Conservation (phyloP, 2,113 vertebrate genomes). For the Anoura caudifer region DNA sequence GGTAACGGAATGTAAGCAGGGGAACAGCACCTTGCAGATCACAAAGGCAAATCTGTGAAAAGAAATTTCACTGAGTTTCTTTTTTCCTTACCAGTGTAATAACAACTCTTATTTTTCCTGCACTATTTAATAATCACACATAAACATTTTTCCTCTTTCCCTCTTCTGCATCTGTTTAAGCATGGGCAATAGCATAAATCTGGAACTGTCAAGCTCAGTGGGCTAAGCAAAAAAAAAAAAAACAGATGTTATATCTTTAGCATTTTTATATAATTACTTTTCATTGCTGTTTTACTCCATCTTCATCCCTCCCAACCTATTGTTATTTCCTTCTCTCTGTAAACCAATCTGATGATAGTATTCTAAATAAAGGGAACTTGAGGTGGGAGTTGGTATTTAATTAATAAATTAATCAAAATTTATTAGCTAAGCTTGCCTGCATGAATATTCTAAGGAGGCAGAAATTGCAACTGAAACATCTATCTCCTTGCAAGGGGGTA, state of each 20-base stretch:
- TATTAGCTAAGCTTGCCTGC: constrained; percentile 79
- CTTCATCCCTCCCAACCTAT: constrained; percentile 69
- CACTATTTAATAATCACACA: constrained; percentile 82
- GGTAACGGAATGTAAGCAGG: constrained; percentile 86
- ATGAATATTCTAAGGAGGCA: constrained; percentile 48
- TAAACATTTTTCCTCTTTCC: constrained; percentile 77
- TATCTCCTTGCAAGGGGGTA: constrained; percentile 75
- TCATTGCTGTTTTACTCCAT: constrained; percentile 81
- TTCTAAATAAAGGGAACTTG: constrained; percentile 52
- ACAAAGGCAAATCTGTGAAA: constrained; percentile 86
- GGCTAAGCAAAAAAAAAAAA: constrained; percentile 80
- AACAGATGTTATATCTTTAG: constrained; percentile 85
- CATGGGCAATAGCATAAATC: constrained; percentile 75
- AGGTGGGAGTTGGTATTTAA: constrained; percentile 76
- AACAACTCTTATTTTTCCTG: constrained; percentile 82
- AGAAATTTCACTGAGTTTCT: constrained; percentile 84
- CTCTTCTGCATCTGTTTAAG: constrained; percentile 79
- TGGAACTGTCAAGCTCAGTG: constrained; percentile 78
- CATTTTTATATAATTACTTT: constrained; percentile 89
- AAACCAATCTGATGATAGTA: constrained; percentile 67
- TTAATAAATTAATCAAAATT: constrained; percentile 80
- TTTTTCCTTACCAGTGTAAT: constrained; percentile 81
- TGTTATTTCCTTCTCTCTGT: constrained; percentile 65
- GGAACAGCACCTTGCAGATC: constrained; percentile 85
- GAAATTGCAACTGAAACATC: constrained; percentile 71